Base-by-base conservation (phyloP, 2,113 vertebrate species). In the Caracal caracal region DNA sequence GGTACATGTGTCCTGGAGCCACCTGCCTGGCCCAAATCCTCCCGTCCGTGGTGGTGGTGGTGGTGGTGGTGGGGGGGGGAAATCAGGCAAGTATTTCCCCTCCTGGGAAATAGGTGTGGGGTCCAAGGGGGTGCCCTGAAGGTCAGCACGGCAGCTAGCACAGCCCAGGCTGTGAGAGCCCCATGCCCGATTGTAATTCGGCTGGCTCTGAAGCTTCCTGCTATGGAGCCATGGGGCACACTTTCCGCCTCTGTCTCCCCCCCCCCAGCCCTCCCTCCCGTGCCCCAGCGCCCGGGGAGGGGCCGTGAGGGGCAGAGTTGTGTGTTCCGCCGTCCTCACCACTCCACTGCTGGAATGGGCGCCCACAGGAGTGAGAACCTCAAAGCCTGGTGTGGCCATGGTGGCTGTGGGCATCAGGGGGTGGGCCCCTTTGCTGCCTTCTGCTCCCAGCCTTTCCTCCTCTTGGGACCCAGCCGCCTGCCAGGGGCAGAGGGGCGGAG, bases 321-420 rank as follows among this genome's bases (percentile, higher is more conserved):
- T 37, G 33, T 33, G 22, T 37, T n/a, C 68, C 17, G 35, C 20
- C 1, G 19, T 30, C 17, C 66, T 43, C 10, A 4, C 24, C 43
- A 35, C 63, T 65, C 17, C 15, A 11, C 1, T 9, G 75, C 70
- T 43, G 24, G 53, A 68, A 20, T 19, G 4, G 35, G 47, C 2
- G 0, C 35, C 61, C 63, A 56, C 9, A 10, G 37, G 40, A n/a
- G 7, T 47, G 92, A 87, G 86, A 22, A 40, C 22, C 24, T 47
- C 6, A 0, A 1, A 16, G 53, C 10, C 22, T 2, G 9, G 70
- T n/a, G n/a, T 4, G 19, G 47, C 85, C 4, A 0, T 6, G 33
- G 61, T 56, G 65, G 84, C 47, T 0, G 1, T 9, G 61, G 61
- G 73, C 49, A n/a, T 79, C 13, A 3, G 35, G 6, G 1, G 0